Base-by-base conservation (phyloP, 2,797 vertebrate species). In the Sebastes taczanowskii region DNA sequence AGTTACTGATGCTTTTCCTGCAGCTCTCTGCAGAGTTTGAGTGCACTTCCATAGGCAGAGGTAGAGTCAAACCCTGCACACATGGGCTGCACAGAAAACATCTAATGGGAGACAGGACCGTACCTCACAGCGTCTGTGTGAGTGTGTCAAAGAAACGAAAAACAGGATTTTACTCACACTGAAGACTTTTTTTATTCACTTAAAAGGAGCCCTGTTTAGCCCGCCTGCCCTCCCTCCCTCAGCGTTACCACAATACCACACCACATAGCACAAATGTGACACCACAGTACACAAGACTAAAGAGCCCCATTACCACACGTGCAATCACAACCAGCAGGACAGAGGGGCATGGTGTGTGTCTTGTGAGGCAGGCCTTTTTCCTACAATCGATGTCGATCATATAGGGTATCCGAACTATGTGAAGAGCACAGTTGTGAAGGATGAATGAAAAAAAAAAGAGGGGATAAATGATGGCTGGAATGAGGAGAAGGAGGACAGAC, bases 31-130 rank as follows among this genome's bases (percentile, higher is more conserved):
- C 72, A 62, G 81, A 29, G 70, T 82, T 73, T 59, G 71, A 80
- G 71, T 11, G 23, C 7, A 5, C 86, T 59, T 86, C 81, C 82
- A 80, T 52, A 32, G 42, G 62, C 76, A 80, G 56, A 84, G 72
- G 83, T 58, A 69, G 64, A 20, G 14, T 62, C 77, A 76, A 42
- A 71, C 68, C 63, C 53, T 10, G 74, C 88, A 89, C 94, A 95
- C 89, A 91, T 92, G 93, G 90, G 67, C 82, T 49, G 81, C 92
- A 94, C 91, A 86, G 64, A 86, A 84, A 74, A 53, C 59, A 65
- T 78, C 81, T 91, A 90, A 93, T 83, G 49, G 30, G 82, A 91
- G 74, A 64, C 88, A 92, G 88, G 38, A 83, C 30, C 64, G 20
- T 65, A 80, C 72, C 80, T 81, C 63, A 72, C 82, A 38, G 86